Conservation (phyloP, 1,140 invertebrate genomes). For the Diploscapter pachys region DNA sequence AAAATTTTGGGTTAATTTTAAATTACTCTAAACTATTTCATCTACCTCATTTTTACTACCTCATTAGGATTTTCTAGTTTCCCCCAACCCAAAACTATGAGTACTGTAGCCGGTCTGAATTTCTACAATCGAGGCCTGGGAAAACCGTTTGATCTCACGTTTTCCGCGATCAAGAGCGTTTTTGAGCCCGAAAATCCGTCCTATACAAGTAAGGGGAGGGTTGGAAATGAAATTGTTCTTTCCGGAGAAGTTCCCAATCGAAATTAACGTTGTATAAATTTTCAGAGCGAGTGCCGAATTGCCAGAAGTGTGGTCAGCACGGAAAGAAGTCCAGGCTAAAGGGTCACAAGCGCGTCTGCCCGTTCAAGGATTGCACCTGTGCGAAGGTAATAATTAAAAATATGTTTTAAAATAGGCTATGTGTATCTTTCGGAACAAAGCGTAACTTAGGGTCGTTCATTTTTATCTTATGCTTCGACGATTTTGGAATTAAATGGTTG, state of each 20-base stretch:
- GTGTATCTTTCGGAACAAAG: background rate
- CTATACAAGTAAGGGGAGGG: conserved; percentile 34
- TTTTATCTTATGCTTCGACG: too few relatives aligned
- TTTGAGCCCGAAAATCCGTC: conserved; percentile 30
- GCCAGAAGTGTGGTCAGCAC: conserved; percentile 64
- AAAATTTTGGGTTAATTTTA: background rate
- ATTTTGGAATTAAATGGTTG: too few relatives aligned
- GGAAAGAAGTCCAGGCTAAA: conserved; percentile 64
- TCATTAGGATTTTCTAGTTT: background rate
- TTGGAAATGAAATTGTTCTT: background rate
- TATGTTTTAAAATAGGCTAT: background rate
- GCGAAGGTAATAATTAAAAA: conserved; percentile 52
- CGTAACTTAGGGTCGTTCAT: too few relatives aligned
- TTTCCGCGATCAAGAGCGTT: conserved; percentile 34
- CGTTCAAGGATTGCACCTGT: conserved; percentile 63
- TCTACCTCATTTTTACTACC: background rate
- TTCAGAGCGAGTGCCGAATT: conserved; percentile 63
- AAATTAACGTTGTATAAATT: conserved; percentile 7
- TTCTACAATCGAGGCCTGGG: conserved; percentile 27
- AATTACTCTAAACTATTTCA: conserved; percentile 2
- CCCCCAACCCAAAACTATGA: conserved; percentile 1
- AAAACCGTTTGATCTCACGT: conserved; percentile 20
- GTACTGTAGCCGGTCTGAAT: conserved; percentile 25
- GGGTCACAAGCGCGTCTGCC: conserved; percentile 64
- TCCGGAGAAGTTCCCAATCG: conserved; percentile 7